Percentiles rank a stretch among this genome's conserved stretches.
These are phyloP conservation scores for Nesidiocoris tenuis DNA, from an alignment of 2,888 invertebrate genomes.

Conservation along the genomic window DNA sequence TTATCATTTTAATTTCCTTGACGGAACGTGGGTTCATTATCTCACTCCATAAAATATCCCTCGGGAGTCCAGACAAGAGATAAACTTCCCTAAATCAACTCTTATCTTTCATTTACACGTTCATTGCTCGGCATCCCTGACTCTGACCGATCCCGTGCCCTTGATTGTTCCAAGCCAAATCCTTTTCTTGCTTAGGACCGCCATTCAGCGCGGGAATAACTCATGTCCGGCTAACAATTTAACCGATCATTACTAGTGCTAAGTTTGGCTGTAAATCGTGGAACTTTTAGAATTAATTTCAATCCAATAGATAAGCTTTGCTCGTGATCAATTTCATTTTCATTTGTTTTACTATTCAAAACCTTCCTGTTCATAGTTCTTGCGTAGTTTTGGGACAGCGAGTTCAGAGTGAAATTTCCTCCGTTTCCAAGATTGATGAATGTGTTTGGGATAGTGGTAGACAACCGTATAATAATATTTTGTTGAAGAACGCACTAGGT, in stretches of 20 bases:
- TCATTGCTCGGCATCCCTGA: slow-evolving; percentile 1
- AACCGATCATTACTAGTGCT: background rate
- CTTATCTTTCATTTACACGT: slow-evolving; percentile 24
- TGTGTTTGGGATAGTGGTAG: too few relatives aligned
- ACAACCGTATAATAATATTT: too few relatives aligned
- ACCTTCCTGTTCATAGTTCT: too few relatives aligned
- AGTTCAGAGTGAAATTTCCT: too few relatives aligned
- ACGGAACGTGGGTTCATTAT: slow-evolving; percentile 37
- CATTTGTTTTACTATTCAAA: too few relatives aligned
- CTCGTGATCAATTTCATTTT: too few relatives aligned
- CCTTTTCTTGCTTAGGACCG: background rate
- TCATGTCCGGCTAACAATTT: background rate
- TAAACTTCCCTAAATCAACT: slow-evolving; percentile 28
- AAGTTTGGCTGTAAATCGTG: background rate
- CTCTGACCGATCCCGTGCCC: background rate
- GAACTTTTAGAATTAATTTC: too few relatives aligned
- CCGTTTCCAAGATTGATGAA: too few relatives aligned
- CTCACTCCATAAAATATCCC: slow-evolving; percentile 31
- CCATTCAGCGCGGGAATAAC: background rate
- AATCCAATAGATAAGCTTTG: too few relatives aligned
- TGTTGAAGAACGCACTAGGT: too few relatives aligned
- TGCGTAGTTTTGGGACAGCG: too few relatives aligned
- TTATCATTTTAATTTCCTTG: slow-evolving; percentile 37
- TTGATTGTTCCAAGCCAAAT: slow-evolving; percentile 12
- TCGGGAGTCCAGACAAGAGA: slow-evolving; percentile 5